Evolutionary conservation across 1,140 invertebrate genomes (phyloP), one percentile per base, ranked within the genome.

Genomic region (Bombus terrestris): DNA sequence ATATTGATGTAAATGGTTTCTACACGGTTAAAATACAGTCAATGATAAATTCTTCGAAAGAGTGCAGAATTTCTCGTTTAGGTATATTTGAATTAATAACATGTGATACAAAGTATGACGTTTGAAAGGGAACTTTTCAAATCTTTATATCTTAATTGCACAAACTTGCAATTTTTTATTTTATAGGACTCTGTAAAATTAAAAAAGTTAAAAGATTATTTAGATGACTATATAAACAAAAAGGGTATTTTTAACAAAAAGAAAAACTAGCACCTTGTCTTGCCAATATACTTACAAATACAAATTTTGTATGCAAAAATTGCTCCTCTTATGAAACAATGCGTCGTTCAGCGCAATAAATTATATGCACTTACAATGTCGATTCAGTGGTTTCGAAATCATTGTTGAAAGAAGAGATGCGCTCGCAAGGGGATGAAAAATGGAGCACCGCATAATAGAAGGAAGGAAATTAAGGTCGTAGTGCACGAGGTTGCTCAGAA

Each of bases 401-500:
- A 37, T 57, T 37, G 32, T 76, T 57, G 37, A 3, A 32, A 25
- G 18, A 18, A 35, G 32, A 79, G 41, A 57, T 13, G 57, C 28
- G 43, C 59, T 53, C 3, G 12, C 12, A 41, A 59, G 25, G 53
- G n/a, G 37, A 57, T n/a, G n/a, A 81, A 89, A 90, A 90, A 83
- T 86, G 28, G 88, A 83, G 57, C 79, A n/a, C 12, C 25, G 75
- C 32, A 74, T 88, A 86, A 84, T 68, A 78, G 74, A 85, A 77
- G 69, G 32, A 68, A 83, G 59, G 57, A 88, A 90, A 85, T 88
- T 91, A 90, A 75, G 86, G 84, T 88, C 86, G 62, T 59, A 88
- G 89, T 88, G 76, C 84, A 91, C 47, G 87, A 90, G 86, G 86
- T 88, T 90, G 77, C 28, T n/a, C 25, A 81, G 86, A 90, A 59